Base-by-base conservation (phyloP, 2,888 invertebrate genomes). In the Diaperis boleti region DNA sequence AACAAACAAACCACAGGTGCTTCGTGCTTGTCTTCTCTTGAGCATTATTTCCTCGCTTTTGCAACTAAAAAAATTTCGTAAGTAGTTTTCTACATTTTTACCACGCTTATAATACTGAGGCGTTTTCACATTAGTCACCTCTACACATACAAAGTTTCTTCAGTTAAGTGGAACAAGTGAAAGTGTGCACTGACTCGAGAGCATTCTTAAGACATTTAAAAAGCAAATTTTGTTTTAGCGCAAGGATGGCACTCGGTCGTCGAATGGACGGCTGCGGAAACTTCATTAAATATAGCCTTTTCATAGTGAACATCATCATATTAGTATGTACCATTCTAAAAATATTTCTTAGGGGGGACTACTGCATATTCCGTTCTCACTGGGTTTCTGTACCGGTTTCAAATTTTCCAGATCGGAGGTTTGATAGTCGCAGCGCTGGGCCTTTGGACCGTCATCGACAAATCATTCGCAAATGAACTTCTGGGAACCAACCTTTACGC, bases 261-360 rank as follows among this genome's bases (percentile, higher is more conserved):
- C 89, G 91, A 76, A 92, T 94, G 90, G 92, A 94, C 82, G 91
- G 93, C 79, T 95, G 94, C 79, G 94, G 95, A 68, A 89, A 92
- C 75, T 92, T 90, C 77, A 92, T 95, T 85, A 95, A 95, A 82
- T 90, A 92, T 82, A 89, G 91, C 70, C 85, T 96, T 76, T 94
- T 95, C 80, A 85, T 90, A 66, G 86, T 92, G 64, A 96, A 96
- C 81, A 86, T 94, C 62, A 80, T 95, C 14, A 94, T 94, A 75
- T 91, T 94, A 79, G 95, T 95, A 86, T 92, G 94, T 54, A 54
- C 10, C 29, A n/a, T n/a, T n/a, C n/a, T n/a, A 8, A 8, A 39
- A 1, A 8, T 17, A 35, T 13, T 17, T n/a, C 41, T 2, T 13
- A 15, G 11, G 18, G 1, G 26, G 26, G 26, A 26, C 26, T 26